Percentiles rank a stretch among this genome's conserved stretches.
Evolutionary conservation across 2,888 invertebrate genomes (phyloP).

Genomic region (Leucophenga maculata): DNA sequence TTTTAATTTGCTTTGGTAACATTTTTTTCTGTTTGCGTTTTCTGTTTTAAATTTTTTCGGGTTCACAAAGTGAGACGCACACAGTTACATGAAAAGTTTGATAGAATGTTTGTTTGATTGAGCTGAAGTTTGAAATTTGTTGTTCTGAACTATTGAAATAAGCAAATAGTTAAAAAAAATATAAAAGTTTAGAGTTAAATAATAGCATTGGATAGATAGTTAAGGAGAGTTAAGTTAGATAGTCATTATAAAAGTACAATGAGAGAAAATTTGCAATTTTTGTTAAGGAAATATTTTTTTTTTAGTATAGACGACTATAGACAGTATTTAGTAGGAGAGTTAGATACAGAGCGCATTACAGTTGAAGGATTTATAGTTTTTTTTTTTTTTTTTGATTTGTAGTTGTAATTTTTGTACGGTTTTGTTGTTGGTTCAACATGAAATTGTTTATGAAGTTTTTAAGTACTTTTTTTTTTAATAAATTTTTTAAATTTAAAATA

Average conservation of each 20-base stretch:
- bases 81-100: constrained; percentile 1
- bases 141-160: background rate
- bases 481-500: no score
- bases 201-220: constrained; percentile 36
- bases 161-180: constrained; percentile 5
- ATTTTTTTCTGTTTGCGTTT: no score
- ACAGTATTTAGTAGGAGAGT: constrained; percentile 32
- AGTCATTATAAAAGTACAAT: constrained; percentile 19
- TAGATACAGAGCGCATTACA: constrained; percentile 46
- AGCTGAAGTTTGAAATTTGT: background rate
- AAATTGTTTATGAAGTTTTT: constrained; percentile 36
- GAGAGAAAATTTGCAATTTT: constrained; percentile 24
- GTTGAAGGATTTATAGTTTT: constrained; percentile 39
- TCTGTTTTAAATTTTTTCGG: no score
- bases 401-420: constrained; percentile 32
- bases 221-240: constrained; percentile 2
- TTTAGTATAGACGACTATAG: constrained; percentile 27
- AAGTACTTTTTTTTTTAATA: background rate
- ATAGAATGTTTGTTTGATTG: no score
- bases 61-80: constrained; percentile 28
- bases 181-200: constrained; percentile 18
- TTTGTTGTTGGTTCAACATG: constrained; percentile 12
- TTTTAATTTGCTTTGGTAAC: no score
- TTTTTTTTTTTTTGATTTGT: background rate
- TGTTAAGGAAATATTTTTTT: constrained; percentile 33